Conservation (phyloP, 2,113 vertebrate genomes). For the Noctilio leporinus region DNA sequence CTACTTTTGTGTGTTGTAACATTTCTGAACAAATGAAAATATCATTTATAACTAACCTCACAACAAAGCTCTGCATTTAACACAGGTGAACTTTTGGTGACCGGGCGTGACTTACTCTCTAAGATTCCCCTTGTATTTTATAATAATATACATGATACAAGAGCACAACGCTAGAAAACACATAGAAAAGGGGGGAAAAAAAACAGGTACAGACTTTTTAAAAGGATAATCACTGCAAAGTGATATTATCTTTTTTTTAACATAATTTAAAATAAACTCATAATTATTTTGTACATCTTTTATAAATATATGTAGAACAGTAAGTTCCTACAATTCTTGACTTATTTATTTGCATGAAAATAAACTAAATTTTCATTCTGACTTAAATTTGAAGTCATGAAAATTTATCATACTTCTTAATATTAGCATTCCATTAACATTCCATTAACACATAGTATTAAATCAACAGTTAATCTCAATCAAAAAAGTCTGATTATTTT, state of each 20-base stretch:
- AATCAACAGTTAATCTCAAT: neutral
- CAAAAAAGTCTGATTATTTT: neutral
- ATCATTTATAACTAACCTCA: neutral
- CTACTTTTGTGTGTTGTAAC: neutral
- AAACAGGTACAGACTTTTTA: neutral
- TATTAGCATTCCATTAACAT: constrained; percentile 18
- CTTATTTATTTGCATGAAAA: constrained; percentile 1
- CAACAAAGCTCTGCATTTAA: neutral
- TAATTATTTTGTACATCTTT: neutral
- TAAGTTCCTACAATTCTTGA: constrained; percentile 5
- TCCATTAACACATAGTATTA: neutral
- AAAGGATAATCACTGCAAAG: too few species aligned
- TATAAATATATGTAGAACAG: neutral
- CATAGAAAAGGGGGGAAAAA: neutral
- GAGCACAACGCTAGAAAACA: neutral
- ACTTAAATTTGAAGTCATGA: neutral
- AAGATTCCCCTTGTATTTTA: neutral
- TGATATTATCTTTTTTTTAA: neutral
- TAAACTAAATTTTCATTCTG: constrained; percentile 11
- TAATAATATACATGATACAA: neutral
- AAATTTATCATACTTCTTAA: constrained; percentile 19
- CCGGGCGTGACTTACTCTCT: neutral
- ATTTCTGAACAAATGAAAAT: neutral
- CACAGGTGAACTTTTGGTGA: neutral
- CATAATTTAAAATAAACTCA: neutral